Evolutionary conservation across 2,113 vertebrate genomes (phyloP).

Genomic region (Salvelinus namaycush): DNA sequence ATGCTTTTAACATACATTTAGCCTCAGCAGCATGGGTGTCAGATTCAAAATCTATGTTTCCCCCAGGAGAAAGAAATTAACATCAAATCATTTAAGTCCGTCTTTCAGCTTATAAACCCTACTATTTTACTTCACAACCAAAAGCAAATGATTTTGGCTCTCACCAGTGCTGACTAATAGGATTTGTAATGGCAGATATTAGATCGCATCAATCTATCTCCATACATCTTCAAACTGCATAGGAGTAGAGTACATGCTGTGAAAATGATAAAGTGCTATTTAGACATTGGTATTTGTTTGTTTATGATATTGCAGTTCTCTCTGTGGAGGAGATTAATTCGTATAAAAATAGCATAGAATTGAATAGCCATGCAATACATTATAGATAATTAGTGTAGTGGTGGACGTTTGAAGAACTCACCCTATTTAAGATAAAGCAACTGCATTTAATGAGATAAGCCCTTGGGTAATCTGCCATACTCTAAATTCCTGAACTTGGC

Average conservation of each 20-base stretch:
- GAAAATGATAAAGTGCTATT: constrained; percentile 6
- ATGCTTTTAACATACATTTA: constrained; percentile 43
- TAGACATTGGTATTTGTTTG: neutral
- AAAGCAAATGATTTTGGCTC: neutral
- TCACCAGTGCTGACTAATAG: constrained; percentile 25
- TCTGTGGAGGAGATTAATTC: neutral
- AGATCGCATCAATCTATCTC: constrained; percentile 24
- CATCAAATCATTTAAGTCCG: constrained; percentile 28
- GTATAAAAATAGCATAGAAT: neutral
- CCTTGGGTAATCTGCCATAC: constrained; percentile 10
- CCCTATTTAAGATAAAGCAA: constrained; percentile 4
- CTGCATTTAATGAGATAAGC: constrained; percentile 31
- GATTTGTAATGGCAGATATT: constrained; percentile 27
- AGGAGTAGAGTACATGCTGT: constrained; percentile 7
- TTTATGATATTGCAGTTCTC: constrained; percentile 3
- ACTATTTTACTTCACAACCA: constrained; percentile 16
- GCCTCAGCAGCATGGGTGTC: constrained; percentile 24
- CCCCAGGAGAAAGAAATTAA: constrained; percentile 4
- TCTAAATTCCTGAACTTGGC: constrained; percentile 19
- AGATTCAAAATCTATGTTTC: constrained; percentile 31
- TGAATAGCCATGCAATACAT: constrained; percentile 2
- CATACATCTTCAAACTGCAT: constrained; percentile 17
- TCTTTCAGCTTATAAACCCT: constrained; percentile 30
- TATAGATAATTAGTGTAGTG: constrained; percentile 14
- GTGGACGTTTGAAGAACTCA: constrained; percentile 23